Evolutionary conservation across 2,797 vertebrate species (phyloP).

Genomic region (Syndactyla subalaris): DNA sequence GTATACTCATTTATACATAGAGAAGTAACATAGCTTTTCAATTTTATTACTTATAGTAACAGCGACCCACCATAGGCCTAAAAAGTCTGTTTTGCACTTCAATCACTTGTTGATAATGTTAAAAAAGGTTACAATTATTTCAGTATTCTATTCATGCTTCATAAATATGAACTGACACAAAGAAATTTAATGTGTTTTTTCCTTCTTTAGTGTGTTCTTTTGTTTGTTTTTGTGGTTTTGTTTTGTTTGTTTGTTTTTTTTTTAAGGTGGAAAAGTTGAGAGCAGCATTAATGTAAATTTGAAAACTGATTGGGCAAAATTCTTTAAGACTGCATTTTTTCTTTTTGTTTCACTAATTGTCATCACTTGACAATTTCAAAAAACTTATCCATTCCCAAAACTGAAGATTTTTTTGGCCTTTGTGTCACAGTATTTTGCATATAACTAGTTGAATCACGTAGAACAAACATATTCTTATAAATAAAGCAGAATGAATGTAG

Average conservation of each 20-base stretch:
- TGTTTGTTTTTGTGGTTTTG: no score
- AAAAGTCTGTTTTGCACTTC: background rate
- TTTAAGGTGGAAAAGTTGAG: background rate
- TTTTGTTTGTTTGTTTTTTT: no score
- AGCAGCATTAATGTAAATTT: background rate
- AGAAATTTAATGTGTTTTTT: background rate
- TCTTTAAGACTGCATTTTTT: background rate
- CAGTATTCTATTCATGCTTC: background rate
- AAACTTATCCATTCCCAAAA: background rate
- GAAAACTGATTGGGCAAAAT: background rate
- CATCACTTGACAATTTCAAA: background rate
- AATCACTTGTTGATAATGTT: background rate
- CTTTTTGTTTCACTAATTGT: background rate
- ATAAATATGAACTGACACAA: background rate
- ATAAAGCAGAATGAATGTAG: background rate
- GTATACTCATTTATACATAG: background rate
- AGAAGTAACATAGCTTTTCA: background rate
- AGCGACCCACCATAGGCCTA: background rate
- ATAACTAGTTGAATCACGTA: background rate
- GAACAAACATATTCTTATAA: background rate
- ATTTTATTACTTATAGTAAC: background rate
- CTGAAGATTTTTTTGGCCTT: background rate
- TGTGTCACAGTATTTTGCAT: background rate
- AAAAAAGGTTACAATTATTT: background rate
- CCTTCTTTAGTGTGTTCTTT: background rate